Evolutionary conservation across 2,797 vertebrate genomes (phyloP), one percentile per base, ranked within the genome.

Genomic region (Kryptopterus vitreolus): DNA sequence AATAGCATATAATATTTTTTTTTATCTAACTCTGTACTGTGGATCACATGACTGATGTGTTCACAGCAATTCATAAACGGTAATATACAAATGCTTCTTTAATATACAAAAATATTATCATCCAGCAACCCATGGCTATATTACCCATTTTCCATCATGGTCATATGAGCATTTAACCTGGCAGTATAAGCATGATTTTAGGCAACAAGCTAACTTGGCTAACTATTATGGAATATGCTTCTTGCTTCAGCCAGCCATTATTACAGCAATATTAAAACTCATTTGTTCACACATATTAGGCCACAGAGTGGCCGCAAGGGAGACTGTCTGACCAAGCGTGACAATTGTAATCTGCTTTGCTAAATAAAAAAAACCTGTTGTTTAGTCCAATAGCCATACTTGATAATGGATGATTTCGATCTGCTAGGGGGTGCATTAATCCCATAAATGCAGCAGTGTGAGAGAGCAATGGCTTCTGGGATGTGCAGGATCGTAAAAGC

Each of bases 141-240:
- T 38, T 18, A 20, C 4, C 1, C 33, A 38, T 55, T 80, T 80
- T 80, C 52, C 33, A 50, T 81, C 43, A 52, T 68, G 79, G 35
- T 57, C 61, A 63, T 59, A 59, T 48, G 55, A 50, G 26, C 26
- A 1, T 76, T 58, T 59, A 48, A 46, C n/a, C 6, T 76, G 65
- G 73, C 73, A 29, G 22, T 53, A 59, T 26, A 81, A 38, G 29
- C 46, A 53, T n/a, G 12, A 57, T 16, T n/a, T 81, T 76, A 62
- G 55, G 63, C 73, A 81, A 70, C 55, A 77, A 71, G 58, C 48
- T 77, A 77, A 55, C 66, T 72, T 81, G 81, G 76, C 76, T 78
- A 73, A 79, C 69, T 70, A 68, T 24, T 79, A 16, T 82, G 77
- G 61, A 82, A 74, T 66, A 75, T 68, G 61, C 31, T 24, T 46